phyloP scores from a whole-genome alignment of 2,888 invertebrate genomes.

The Uropetala carovei region DNA sequence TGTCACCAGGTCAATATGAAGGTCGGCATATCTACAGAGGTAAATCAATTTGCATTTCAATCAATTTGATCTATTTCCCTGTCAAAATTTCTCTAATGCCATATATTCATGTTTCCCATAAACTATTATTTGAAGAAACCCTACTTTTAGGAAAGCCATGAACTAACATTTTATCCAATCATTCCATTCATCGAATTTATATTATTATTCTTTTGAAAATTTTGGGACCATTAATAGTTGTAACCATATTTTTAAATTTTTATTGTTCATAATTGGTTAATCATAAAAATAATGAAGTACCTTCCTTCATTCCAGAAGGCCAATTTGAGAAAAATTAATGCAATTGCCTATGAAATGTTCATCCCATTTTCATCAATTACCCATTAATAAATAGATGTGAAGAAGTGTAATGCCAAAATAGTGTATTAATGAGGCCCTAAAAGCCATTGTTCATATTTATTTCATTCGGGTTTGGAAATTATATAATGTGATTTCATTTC shows the following conservation, averaged over 20 bases:
- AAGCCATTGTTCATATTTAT: too few species aligned
- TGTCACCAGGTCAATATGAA: slow-evolving; percentile 80
- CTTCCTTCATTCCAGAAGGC: slow-evolving; percentile 32
- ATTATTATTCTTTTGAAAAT: background rate
- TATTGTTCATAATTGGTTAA: background rate
- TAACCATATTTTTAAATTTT: background rate
- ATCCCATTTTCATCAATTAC: slow-evolving; percentile 28
- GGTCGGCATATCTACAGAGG: slow-evolving; percentile 72
- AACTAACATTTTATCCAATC: background rate
- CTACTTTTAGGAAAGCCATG: slow-evolving; percentile 12
- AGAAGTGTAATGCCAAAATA: background rate
- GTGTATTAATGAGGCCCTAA: background rate
- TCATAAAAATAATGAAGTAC: background rate
- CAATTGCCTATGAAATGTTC: background rate
- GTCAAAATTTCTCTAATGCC: background rate
- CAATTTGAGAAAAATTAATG: background rate
- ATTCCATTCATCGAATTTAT: background rate
- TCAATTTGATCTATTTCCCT: slow-evolving; percentile 12
- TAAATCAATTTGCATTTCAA: slow-evolving; percentile 66
- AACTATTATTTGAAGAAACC: background rate
- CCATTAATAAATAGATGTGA: background rate
- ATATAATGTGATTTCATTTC: too few species aligned
- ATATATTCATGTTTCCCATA: slow-evolving; percentile 17
- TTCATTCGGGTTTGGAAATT: too few species aligned
- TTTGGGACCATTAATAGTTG: background rate